A percentile compares a stretch with the other conserved stretches of the same genome.
Evolutionary conservation across 2,797 vertebrate species (phyloP).

Genomic region (Syngnathus acus): DNA sequence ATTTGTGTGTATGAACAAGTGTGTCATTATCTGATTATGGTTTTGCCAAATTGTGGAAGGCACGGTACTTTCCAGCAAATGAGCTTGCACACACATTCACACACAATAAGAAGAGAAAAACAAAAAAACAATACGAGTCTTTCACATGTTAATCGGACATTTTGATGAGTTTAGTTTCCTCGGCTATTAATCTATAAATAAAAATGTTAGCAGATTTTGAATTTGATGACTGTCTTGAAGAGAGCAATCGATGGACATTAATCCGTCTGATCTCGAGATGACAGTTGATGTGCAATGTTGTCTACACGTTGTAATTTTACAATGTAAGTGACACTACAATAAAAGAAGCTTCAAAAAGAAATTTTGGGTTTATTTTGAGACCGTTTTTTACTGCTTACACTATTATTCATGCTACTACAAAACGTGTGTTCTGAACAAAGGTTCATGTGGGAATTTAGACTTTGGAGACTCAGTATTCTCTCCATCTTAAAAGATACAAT

Average conservation of each 20-base stretch:
- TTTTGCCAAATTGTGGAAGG: constrained; percentile 58
- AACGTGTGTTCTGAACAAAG: background rate
- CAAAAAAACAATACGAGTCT: background rate
- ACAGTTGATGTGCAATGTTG: background rate
- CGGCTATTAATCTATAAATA: background rate
- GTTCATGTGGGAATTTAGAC: background rate
- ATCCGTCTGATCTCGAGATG: background rate
- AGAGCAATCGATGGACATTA: background rate
- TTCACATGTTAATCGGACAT: background rate
- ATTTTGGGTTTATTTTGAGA: background rate
- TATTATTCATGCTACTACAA: background rate
- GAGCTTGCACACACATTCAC: background rate
- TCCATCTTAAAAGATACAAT: background rate
- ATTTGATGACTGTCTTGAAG: background rate
- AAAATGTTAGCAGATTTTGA: background rate
- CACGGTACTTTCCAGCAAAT: constrained; percentile 63
- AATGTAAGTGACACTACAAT: background rate
- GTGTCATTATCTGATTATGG: constrained; percentile 60
- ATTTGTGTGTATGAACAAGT: constrained; percentile 9
- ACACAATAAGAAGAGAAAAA: constrained; percentile 6
- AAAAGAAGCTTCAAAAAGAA: background rate
- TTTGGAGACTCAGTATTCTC: background rate
- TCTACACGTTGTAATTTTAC: background rate
- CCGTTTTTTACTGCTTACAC: background rate
- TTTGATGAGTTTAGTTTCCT: background rate